Evolutionary conservation across 1,140 invertebrate species (phyloP).

Genomic region (Tetragonula clypearis): DNA sequence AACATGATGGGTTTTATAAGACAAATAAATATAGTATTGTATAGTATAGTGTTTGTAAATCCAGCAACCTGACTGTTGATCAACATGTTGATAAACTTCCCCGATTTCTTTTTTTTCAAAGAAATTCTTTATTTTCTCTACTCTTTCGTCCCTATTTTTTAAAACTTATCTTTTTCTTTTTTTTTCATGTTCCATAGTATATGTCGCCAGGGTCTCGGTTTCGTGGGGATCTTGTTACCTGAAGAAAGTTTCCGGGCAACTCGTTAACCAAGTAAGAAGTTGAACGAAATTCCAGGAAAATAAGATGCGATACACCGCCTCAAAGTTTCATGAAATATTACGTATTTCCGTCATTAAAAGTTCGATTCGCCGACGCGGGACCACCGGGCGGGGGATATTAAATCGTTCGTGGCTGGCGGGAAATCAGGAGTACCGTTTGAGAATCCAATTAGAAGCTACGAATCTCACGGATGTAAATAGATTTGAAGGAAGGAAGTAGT

Average conservation of each 20-base stretch:
- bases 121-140: background rate
- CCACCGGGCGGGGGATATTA: background rate
- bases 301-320: constrained; percentile 27
- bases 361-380: background rate
- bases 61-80: background rate
- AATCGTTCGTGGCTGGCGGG: background rate
- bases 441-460: constrained; percentile 5
- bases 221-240: constrained; percentile 22
- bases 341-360: constrained; percentile 34
- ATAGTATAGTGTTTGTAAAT: background rate
- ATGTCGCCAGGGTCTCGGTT: background rate
- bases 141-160: background rate
- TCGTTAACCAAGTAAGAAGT: constrained; percentile 24
- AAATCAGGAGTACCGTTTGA: background rate
- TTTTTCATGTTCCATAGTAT: background rate
- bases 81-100: background rate
- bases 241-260: constrained; percentile 12
- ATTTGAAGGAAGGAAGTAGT: background rate
- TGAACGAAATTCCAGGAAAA: constrained; percentile 31
- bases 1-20: no score
- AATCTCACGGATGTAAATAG: background rate
- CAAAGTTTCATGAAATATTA: constrained; percentile 19
- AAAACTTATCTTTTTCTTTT: no score
- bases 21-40: no score
- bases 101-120: background rate